Percentiles rank a stretch among this genome's conserved stretches.
These are phyloP conservation scores for Psococerastis gibbosa DNA, from an alignment of 2,888 invertebrate species.

Conservation along the genomic window DNA sequence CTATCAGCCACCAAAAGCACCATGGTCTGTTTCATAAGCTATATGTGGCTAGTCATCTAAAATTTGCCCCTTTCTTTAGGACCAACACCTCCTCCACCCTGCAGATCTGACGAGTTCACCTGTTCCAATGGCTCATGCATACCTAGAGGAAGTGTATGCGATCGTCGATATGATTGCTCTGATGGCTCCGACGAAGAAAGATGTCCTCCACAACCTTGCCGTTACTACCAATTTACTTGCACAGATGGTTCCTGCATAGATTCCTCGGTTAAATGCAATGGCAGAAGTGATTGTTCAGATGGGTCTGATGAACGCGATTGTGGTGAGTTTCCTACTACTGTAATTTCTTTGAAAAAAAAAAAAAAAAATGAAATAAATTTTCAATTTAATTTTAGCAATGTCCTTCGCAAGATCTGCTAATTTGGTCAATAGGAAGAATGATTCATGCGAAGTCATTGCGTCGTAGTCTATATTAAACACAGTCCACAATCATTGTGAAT, in stretches of 20 bases:
- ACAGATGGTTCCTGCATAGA: slow-evolving; percentile 33
- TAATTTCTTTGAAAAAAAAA: too few relatives aligned
- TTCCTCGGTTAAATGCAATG: slow-evolving; percentile 30
- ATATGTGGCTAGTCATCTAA: too few relatives aligned
- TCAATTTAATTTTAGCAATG: too few relatives aligned
- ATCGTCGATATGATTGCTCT: slow-evolving; percentile 31
- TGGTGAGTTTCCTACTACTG: too few relatives aligned
- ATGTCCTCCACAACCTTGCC: slow-evolving; percentile 24
- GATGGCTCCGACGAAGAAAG: slow-evolving; percentile 33
- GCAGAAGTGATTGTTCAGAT: slow-evolving; percentile 34
- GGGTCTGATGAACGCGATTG: slow-evolving; percentile 39
- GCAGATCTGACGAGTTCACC: slow-evolving; percentile 27
- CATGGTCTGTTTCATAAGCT: too few relatives aligned
- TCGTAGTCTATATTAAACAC: too few relatives aligned
- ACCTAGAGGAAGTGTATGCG: slow-evolving; percentile 29
- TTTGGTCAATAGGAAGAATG: too few relatives aligned
- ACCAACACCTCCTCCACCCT: neutral
- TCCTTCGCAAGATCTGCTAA: too few relatives aligned
- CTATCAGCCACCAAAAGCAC: too few relatives aligned
- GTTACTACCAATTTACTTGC: slow-evolving; percentile 31
- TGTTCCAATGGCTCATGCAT: slow-evolving; percentile 44
- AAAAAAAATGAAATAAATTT: too few relatives aligned
- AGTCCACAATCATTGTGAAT: too few relatives aligned
- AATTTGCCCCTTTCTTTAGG: neutral
- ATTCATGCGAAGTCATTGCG: too few relatives aligned